These are phyloP conservation scores for Chromis chromis DNA, from an alignment of 2,797 vertebrate species.

Conservation along the genomic window DNA sequence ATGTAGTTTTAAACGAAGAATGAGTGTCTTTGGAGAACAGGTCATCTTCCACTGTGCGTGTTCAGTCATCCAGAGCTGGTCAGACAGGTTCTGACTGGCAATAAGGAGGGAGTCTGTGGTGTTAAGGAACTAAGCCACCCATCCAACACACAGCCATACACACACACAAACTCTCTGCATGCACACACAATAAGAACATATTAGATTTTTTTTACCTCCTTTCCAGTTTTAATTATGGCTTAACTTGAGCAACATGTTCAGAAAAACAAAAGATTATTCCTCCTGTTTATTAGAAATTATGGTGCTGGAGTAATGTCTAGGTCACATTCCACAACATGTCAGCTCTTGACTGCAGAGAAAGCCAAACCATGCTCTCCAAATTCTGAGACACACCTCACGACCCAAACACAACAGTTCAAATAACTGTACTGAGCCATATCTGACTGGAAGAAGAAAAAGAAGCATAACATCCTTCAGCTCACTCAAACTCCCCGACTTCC, in stretches of 20 bases:
- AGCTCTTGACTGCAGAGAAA: slow-evolving; percentile 71
- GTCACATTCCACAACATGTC: slow-evolving; percentile 81
- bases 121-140: slow-evolving; percentile 11
- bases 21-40: slow-evolving; percentile 21
- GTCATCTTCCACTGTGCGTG: slow-evolving; percentile 5
- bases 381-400: slow-evolving; percentile 55
- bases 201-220: background rate
- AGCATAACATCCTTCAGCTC: background rate
- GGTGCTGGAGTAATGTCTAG: slow-evolving; percentile 41
- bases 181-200: background rate
- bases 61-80: slow-evolving; percentile 55
- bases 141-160: background rate
- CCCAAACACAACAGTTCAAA: slow-evolving; percentile 5
- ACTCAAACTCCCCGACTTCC: background rate
- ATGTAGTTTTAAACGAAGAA: slow-evolving; percentile 28
- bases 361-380: slow-evolving; percentile 37
- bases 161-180: background rate
- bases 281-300: slow-evolving; percentile 30
- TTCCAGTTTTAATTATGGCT: slow-evolving; percentile 19
- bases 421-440: background rate
- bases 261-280: slow-evolving; percentile 27
- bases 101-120: slow-evolving; percentile 31
- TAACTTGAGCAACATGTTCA: slow-evolving; percentile 28
- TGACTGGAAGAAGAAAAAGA: background rate
- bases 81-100: slow-evolving; percentile 70